A percentile compares a stretch with the other conserved stretches of the same genome.
Conservation (phyloP, 2,888 invertebrate genomes). For the Andrena dorsata region DNA sequence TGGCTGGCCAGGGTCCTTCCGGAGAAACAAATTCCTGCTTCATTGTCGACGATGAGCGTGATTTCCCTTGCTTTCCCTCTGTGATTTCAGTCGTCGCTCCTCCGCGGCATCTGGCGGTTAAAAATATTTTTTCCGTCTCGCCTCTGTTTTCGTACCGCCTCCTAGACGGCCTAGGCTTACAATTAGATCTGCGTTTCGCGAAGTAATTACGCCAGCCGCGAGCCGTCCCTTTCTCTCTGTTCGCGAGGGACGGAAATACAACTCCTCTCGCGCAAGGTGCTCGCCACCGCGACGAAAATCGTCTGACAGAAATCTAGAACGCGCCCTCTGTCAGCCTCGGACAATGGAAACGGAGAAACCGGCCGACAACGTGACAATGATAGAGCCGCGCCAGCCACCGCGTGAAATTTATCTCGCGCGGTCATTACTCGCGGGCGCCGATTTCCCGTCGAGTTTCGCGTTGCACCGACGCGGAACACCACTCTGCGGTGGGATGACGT, state of each 20-base stretch:
- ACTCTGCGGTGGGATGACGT: no score
- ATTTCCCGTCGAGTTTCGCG: conserved; percentile 16
- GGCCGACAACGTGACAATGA: conserved; percentile 49
- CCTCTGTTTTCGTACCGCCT: conserved; percentile 70
- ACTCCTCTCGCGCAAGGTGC: conserved; percentile 43
- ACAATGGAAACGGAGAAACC: conserved; percentile 64
- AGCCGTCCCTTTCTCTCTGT: conserved; percentile 31
- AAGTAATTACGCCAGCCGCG: conserved; percentile 73
- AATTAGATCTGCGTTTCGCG: conserved; percentile 60
- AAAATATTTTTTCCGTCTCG: conserved; percentile 75
- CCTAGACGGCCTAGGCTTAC: conserved; percentile 58
- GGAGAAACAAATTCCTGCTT: conserved; percentile 33
- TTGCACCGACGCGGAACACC: not conserved
- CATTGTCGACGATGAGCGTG: conserved; percentile 47
- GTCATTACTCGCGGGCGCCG: conserved; percentile 1
- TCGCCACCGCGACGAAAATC: conserved; percentile 27
- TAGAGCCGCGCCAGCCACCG: conserved; percentile 14
- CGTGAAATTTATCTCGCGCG: conserved; percentile 38
- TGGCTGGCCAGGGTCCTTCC: conserved; percentile 2
- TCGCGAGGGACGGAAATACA: conserved; percentile 65
- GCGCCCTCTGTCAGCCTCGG: conserved; percentile 40
- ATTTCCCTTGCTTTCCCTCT: conserved; percentile 38
- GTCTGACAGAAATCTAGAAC: conserved; percentile 41
- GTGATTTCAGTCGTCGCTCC: conserved; percentile 69
- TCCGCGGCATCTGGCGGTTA: conserved; percentile 77